Base-by-base conservation (phyloP, 2,113 vertebrate species). In the Cyphomyrus discorhynchus region DNA sequence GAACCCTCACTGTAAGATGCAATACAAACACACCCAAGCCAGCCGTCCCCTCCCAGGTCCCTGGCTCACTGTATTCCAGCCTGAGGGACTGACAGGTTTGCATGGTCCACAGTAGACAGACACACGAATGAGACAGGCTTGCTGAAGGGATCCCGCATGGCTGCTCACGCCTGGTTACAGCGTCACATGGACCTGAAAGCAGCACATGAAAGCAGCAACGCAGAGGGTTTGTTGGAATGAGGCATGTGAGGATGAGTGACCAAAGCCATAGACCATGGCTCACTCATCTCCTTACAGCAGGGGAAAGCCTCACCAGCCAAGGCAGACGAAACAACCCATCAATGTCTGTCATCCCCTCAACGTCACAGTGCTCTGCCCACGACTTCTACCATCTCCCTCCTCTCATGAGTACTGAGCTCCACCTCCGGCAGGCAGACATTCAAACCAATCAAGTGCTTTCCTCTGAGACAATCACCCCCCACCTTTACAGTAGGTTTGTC, bases 1-100 rank as follows among this genome's bases (percentile, higher is more conserved):
- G 86, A 92, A 92, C 91, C 89, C 90, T 94, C 89, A 93, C 89
- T 90, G 74, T 90, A 84, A 91, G 86, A 92, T 58, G 86, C 89
- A 49, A 19, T 27, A 53, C 8, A 45, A 85, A 27, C 50, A 49
- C 45, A 62, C 31, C 74, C 5, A 80, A 50, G 39, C 31, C 21
- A 21, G 27, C 15, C 49, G 0, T 83, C 35, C 45, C 53, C 42
- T 70, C 66, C 24, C 53, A 45, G 53, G n/a, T 31, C n/a, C 1
- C 86, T 1, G 46, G 7, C 1, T 56, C 10, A 31, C 56, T 58
- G 24, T 21, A n/a, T 27, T 27, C 70, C 35, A 24, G 85, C 45
- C 46, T 21, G 39, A 58, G 74, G 62, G 62, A 13, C 53, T 35
- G 88, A 90, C 21, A 62, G 31, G 62, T 35, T 52, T 49, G 62